These are phyloP conservation scores for Mesitornis unicolor DNA, from an alignment of 2,113 vertebrate species.

Conservation along the genomic window DNA sequence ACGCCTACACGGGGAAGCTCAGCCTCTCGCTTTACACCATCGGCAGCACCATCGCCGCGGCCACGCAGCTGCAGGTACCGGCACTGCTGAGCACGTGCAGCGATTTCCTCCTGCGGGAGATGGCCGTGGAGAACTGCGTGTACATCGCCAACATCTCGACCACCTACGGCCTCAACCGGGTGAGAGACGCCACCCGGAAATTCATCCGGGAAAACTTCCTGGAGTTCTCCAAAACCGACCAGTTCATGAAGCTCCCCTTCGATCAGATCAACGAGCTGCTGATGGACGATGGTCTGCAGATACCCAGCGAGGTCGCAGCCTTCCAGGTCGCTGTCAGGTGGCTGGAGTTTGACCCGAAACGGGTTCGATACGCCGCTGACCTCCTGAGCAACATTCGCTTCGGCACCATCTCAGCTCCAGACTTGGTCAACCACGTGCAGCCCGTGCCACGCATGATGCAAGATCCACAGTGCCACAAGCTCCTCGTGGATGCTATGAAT, in stretches of 20 bases:
- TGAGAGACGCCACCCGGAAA: constrained; percentile 71
- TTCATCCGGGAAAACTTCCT: constrained; percentile 81
- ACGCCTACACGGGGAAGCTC: constrained; percentile 81
- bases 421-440: constrained; percentile 82
- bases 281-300: constrained; percentile 76
- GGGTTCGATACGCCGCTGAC: constrained; percentile 73
- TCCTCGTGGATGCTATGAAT: constrained; percentile 88
- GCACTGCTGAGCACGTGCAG: constrained; percentile 81
- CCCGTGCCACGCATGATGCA: constrained; percentile 84
- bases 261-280: constrained; percentile 81
- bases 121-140: constrained; percentile 81
- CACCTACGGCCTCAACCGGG: constrained; percentile 74
- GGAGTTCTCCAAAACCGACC: constrained; percentile 78
- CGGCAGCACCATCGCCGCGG: constrained; percentile 79
- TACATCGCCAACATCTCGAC: constrained; percentile 82
- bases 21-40: constrained; percentile 86
- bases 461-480: constrained; percentile 81
- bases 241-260: constrained; percentile 82
- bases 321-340: constrained; percentile 85
- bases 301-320: constrained; percentile 78
- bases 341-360: constrained; percentile 80
- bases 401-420: constrained; percentile 81
- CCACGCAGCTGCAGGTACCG: constrained; percentile 76
- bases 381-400: constrained; percentile 79
- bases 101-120: constrained; percentile 81